Evolutionary conservation across 2,888 invertebrate genomes (phyloP).

Genomic region (Apantesis nais): DNA sequence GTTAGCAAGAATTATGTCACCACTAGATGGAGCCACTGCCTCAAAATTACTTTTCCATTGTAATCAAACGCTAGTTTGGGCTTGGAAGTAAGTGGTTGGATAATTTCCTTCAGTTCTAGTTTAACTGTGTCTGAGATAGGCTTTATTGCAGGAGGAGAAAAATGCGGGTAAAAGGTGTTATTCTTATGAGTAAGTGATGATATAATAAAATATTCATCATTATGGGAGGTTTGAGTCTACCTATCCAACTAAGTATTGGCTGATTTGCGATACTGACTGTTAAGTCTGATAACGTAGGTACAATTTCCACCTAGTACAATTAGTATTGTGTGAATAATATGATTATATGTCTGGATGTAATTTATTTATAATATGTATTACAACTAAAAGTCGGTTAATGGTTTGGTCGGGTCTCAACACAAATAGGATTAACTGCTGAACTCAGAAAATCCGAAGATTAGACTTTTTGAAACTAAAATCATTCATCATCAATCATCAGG

Average conservation of each 20-base stretch:
- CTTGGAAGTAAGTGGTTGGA: conserved; percentile 1
- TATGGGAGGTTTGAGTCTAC: no score
- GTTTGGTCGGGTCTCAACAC: no score
- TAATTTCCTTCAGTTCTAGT: background rate
- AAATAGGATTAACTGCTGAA: no score
- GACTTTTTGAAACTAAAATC: no score
- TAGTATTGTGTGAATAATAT: no score
- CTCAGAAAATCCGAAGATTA: no score
- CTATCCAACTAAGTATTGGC: no score
- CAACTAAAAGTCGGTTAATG: no score
- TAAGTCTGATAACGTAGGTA: background rate
- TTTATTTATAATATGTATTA: no score
- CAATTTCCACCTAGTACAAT: background rate
- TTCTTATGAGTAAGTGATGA: background rate
- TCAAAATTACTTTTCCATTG: conserved; percentile 13
- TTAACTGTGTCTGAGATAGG: background rate
- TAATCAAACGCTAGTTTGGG: conserved; percentile 20
- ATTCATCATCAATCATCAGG: no score
- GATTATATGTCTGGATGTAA: no score
- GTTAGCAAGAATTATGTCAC: conserved; percentile 18
- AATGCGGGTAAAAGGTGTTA: background rate
- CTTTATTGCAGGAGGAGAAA: background rate
- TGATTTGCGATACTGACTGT: no score
- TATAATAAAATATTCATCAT: background rate
- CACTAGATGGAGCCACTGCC: conserved; percentile 13